Percentiles rank a stretch among this genome's conserved stretches.
Evolutionary conservation across 2,888 invertebrate species (phyloP).

Genomic region (Gisinianus flammeolus): DNA sequence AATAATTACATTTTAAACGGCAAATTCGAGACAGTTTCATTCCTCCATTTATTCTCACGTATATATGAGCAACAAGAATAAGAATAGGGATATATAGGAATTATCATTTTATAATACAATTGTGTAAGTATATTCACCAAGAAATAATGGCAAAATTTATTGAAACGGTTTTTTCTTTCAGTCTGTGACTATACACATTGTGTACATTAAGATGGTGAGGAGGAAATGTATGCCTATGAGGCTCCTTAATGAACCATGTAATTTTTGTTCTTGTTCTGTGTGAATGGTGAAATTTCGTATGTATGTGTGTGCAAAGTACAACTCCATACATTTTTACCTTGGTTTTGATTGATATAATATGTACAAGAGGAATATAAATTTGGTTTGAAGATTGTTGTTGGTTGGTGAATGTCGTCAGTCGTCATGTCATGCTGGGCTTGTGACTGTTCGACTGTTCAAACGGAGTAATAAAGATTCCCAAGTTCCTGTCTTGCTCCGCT

Average conservation of each 20-base stretch:
- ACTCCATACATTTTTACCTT: too few relatives aligned
- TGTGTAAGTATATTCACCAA: neutral
- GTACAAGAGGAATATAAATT: too few relatives aligned
- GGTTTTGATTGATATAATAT: too few relatives aligned
- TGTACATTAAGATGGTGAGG: neutral
- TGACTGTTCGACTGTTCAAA: neutral
- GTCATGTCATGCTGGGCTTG: slow-evolving; percentile 5
- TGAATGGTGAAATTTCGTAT: neutral
- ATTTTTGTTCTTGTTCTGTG: neutral
- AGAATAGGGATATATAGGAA: neutral
- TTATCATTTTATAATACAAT: neutral
- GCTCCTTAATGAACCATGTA: neutral
- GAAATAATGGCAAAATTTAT: neutral
- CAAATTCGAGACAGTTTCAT: neutral
- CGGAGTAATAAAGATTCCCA: neutral
- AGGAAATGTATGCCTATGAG: neutral
- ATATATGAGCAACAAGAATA: neutral
- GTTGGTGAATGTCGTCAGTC: neutral
- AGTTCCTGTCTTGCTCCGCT: slow-evolving; percentile 1
- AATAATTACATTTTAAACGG: neutral
- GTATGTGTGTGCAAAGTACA: too few relatives aligned
- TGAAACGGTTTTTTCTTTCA: neutral
- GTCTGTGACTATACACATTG: neutral
- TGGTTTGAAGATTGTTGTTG: neutral
- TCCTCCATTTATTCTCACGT: neutral